A percentile compares a stretch with the other conserved stretches of the same genome.
Evolutionary conservation across 2,113 vertebrate genomes (phyloP).

Genomic region (Pelecanus crispus): DNA sequence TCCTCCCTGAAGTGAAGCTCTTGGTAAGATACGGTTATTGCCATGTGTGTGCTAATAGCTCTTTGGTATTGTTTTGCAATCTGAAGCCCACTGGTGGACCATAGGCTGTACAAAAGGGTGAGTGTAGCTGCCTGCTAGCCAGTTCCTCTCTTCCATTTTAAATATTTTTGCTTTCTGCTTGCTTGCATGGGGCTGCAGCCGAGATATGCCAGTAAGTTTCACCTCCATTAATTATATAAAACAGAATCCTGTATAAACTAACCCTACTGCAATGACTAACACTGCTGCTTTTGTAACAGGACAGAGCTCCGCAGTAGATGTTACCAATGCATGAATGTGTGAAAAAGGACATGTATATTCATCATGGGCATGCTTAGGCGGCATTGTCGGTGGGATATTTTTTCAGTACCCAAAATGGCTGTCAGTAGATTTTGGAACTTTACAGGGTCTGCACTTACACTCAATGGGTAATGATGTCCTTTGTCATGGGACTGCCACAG

Average conservation of each 20-base stretch:
- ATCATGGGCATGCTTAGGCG: constrained; percentile 69
- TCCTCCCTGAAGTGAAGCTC: constrained; percentile 52
- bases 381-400: background rate
- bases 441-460: background rate
- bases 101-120: constrained; percentile 99
- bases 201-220: constrained; percentile 75
- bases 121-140: constrained; percentile 97
- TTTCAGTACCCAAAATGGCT: background rate
- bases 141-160: constrained; percentile 79
- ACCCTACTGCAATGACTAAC: constrained; percentile 79
- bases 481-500: background rate
- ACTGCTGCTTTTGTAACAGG: constrained; percentile 56
- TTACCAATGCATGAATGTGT: constrained; percentile 68
- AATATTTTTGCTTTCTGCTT: constrained; percentile 89
- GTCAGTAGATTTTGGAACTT: background rate
- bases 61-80: constrained; percentile 99
- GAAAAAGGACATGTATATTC: constrained; percentile 12
- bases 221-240: constrained; percentile 72
- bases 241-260: constrained; percentile 41
- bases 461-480: background rate
- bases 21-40: constrained; percentile 64
- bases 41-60: constrained; percentile 94
- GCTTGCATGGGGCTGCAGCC: constrained; percentile 95
- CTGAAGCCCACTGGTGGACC: constrained; percentile 99
- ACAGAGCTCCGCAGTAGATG: constrained; percentile 57